These are phyloP conservation scores for Drosophila lutescens DNA, from an alignment of 2,888 invertebrate species.

Conservation along the genomic window DNA sequence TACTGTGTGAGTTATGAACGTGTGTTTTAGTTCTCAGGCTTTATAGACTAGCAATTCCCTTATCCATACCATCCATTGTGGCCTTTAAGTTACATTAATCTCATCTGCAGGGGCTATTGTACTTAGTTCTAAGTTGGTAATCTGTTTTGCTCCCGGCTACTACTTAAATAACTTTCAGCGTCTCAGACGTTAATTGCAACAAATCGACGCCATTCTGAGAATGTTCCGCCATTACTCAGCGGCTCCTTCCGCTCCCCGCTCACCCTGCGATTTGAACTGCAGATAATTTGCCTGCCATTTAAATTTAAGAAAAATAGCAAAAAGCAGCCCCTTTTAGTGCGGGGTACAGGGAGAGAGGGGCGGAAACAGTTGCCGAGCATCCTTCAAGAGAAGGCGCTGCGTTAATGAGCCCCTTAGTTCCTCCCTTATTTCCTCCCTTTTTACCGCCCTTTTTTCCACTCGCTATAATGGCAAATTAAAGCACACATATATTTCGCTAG, in stretches of 20 bases:
- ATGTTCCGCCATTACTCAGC: constrained; percentile 62
- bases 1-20: background rate
- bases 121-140: constrained; percentile 11
- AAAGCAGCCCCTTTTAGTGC: constrained; percentile 28
- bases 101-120: constrained; percentile 1
- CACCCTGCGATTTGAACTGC: constrained; percentile 13
- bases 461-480: constrained; percentile 45
- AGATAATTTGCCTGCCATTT: constrained; percentile 52
- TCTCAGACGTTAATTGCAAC: constrained; percentile 69
- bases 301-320: constrained; percentile 53
- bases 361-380: constrained; percentile 65
- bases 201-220: constrained; percentile 70
- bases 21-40: background rate
- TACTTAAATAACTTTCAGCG: constrained; percentile 54
- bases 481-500: constrained; percentile 25
- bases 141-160: constrained; percentile 14
- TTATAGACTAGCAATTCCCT: background rate
- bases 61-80: background rate
- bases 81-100: background rate
- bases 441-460: constrained; percentile 4
- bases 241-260: background rate
- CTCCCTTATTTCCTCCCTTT: constrained; percentile 22
- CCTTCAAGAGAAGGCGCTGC: constrained; percentile 61
- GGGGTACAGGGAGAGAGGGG: constrained; percentile 16
- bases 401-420: constrained; percentile 68